Evolutionary conservation across 2,113 vertebrate species (phyloP), one percentile per base, ranked within the genome.

Genomic region (Hymenochirus boettgeri): DNA sequence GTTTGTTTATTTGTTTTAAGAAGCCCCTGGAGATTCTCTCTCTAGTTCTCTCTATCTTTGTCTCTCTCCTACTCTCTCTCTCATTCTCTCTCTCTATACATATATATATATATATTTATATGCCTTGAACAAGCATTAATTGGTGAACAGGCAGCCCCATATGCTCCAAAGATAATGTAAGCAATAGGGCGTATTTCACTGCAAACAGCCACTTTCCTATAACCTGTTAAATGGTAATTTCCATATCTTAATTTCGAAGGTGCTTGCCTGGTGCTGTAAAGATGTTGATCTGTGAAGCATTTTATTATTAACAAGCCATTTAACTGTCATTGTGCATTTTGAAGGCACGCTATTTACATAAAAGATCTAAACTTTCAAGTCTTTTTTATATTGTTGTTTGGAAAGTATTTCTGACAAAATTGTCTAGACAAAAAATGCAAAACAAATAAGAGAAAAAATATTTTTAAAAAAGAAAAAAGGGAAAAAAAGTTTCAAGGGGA

Each of bases 241-340:
- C 15, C 39, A 42, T 42, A 15, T 42, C 13, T 42, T 42, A 17
- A 42, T 42, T 42, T 42, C n/a, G n/a, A 42, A 42, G 39, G 39
- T 42, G 39, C 39, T 15, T n/a, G 6, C n/a, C n/a, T 42, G 3
- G 17, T 4, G 39, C 17, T 11, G 39, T 18, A n/a, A 42, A 42
- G 7, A 42, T 15, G 13, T 42, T 42, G 39, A 42, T 42, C 39
- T 42, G 39, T 42, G 15, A 42, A n/a, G 17, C 39, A 42, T 42
- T 42, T 42, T 42, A 42, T 42, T 42, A 42, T 42, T 42, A 42
- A 42, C 39, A 42, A 42, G 17, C 39, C 39, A 42, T 42, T 42
- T 42, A 42, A 13, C 39, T 42, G 39, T 42, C 39, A 42, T n/a
- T 5, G 11, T 42, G 39, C 39, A n/a, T 42, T 42, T 42, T 42